A percentile compares a stretch with the other conserved stretches of the same genome.
Evolutionary conservation across 2,113 vertebrate genomes (phyloP).

Genomic region (Grallaria varia): DNA sequence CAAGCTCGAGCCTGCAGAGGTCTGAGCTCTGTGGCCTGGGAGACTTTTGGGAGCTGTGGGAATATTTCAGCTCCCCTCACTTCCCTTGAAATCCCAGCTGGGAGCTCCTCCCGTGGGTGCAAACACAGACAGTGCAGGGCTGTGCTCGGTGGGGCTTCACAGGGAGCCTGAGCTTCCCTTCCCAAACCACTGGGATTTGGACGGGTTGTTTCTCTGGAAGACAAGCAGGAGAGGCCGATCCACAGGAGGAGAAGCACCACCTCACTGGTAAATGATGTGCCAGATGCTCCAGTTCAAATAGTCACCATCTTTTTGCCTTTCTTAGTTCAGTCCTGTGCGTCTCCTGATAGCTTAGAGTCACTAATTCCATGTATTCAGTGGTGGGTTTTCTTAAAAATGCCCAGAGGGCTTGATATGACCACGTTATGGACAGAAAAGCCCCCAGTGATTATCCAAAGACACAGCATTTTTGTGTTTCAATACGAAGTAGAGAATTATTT

Average conservation of each 20-base stretch:
- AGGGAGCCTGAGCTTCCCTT: not conserved
- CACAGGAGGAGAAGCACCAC: not conserved
- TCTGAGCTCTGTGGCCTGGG: not conserved
- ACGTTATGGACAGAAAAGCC: not conserved
- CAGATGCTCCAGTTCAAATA: not conserved
- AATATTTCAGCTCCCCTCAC: not conserved
- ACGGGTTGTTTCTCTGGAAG: not conserved
- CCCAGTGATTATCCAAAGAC: not conserved
- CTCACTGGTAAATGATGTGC: not conserved
- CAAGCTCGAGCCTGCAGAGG: not conserved
- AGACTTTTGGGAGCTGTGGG: not conserved
- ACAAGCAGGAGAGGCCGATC: not conserved
- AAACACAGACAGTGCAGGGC: not conserved
- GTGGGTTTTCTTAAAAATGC: not conserved
- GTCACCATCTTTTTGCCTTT: not conserved
- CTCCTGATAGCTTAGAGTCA: not conserved
- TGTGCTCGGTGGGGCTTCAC: not conserved
- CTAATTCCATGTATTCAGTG: not conserved
- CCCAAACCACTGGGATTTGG: not conserved
- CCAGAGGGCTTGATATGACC: fast-evolving
- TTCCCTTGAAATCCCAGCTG: not conserved
- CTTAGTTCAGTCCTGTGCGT: not conserved
- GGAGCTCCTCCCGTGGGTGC: not conserved
- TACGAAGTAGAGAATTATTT: not conserved
- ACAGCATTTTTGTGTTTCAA: not conserved